phyloP scores from a whole-genome alignment of 92 coral and sea anemone genomes.

The Micromussa lordhowensis region DNA sequence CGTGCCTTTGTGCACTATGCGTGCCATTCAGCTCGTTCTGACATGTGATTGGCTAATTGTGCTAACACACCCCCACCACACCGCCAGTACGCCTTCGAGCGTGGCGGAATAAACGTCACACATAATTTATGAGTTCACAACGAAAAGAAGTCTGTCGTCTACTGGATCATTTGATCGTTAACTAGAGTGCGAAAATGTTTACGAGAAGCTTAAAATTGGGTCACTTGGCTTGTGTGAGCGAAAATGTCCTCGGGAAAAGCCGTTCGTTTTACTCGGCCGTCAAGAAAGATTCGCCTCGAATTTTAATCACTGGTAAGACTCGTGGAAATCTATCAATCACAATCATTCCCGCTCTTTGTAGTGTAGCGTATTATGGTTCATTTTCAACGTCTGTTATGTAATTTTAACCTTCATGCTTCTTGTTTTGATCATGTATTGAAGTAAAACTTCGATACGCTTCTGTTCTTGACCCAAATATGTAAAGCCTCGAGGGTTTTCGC shows the following conservation, averaged over 20 bases:
- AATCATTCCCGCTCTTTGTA: not conserved
- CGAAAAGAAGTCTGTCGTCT: not conserved
- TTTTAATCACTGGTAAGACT: slow-evolving; percentile 80
- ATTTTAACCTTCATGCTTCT: not conserved
- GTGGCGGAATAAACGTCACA: not conserved
- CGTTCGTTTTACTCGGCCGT: slow-evolving; percentile 49
- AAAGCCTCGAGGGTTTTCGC: not conserved
- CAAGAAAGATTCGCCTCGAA: slow-evolving; percentile 65
- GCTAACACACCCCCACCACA: slow-evolving; percentile 35
- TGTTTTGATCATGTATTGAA: not conserved
- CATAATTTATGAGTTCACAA: slow-evolving; percentile 18
- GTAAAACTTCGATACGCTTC: not conserved
- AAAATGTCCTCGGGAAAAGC: slow-evolving; percentile 48
- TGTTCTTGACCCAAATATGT: not conserved
- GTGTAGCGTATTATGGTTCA: not conserved
- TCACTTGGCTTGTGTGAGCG: slow-evolving; percentile 40
- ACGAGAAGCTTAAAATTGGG: slow-evolving; percentile 56
- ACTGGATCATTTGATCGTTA: not conserved
- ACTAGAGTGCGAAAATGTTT: slow-evolving; percentile 41
- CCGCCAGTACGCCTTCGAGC: slow-evolving; percentile 19
- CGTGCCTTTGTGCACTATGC: slow-evolving; percentile 3
- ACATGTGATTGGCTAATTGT: slow-evolving; percentile 32
- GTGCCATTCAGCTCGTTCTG: slow-evolving; percentile 20
- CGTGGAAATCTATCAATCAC: not conserved
- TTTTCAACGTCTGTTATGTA: not conserved